phyloP scores from a whole-genome alignment of 2,797 vertebrate genomes.

The Ciconia nigra region DNA sequence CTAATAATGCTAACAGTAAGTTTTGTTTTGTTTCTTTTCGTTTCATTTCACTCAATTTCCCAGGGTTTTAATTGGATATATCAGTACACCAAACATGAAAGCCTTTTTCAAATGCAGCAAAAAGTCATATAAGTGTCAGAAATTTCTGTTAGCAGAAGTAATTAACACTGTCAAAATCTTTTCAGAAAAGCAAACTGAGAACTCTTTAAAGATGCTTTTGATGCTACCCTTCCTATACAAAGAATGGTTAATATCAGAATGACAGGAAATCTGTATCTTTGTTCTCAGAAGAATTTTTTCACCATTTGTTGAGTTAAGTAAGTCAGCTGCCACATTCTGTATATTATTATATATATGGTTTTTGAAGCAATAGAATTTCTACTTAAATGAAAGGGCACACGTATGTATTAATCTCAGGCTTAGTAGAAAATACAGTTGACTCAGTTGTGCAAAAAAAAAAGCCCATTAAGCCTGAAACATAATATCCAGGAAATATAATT shows the following conservation, averaged over 20 bases:
- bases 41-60: neutral
- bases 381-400: neutral
- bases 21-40: neutral
- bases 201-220: neutral
- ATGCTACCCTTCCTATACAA: neutral
- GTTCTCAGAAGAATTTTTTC: neutral
- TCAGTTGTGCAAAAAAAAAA: neutral
- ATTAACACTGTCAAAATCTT: constrained; percentile 15
- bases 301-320: neutral
- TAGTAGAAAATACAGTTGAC: neutral
- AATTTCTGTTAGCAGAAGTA: neutral
- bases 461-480: neutral
- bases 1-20: neutral
- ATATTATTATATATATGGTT: neutral
- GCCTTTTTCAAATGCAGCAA: neutral
- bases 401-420: neutral
- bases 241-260: neutral
- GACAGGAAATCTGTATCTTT: neutral
- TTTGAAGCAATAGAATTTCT: neutral
- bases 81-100: neutral
- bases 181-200: neutral
- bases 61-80: neutral
- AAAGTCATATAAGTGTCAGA: neutral
- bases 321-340: neutral
- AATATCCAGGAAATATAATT: neutral